Base-by-base conservation (phyloP, 2,113 vertebrate species). In the Condylura cristata region DNA sequence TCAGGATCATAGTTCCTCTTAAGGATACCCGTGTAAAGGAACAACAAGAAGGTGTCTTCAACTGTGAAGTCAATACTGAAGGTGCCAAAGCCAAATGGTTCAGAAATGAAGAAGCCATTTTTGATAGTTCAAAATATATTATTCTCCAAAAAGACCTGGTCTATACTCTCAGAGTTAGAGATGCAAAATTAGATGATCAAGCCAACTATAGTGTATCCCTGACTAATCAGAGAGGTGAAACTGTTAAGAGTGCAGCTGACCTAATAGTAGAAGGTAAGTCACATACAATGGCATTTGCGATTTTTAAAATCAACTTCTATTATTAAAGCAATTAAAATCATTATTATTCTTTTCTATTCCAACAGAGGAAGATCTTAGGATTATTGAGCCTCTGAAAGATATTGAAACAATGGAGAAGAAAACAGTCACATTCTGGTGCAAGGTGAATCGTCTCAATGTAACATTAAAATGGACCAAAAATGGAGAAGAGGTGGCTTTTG, bases 371-470 rank as follows among this genome's bases (percentile, higher is more conserved):
- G 99, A 99, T 60, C 98, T 99, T 68, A 99, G 96, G 97, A 99
- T 99, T 97, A 89, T 99, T 96, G 99, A 99, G 22, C 99, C 99
- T 85, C 99, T 99, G 63, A 98, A 99, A 98, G 99, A 99, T 92
- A 97, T 99, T 41, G 99, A 99, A 97, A 99, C 99, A 60, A 99
- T 99, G 98, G 99, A 99, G 97, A 99, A 99, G 98, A 99, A 99
- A 97, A 99, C 99, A 6, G 98, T 99, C 93, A 98, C 98, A 71
- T 99, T 99, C 94, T 98, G 98, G 91, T 99, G 99, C 95, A 99
- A 99, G 97, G 99, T 99, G 87, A 99, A 99, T 97, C 99, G 99
- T 76, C 99, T 99, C 20, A 99, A 99, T 95, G 99, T 98, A 44
- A 99, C 98, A 1, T 98, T 99, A n/a, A 98, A 97, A 39, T 99